Base-by-base conservation (phyloP, 2,113 vertebrate species). In the Gobiocypris rarus region DNA sequence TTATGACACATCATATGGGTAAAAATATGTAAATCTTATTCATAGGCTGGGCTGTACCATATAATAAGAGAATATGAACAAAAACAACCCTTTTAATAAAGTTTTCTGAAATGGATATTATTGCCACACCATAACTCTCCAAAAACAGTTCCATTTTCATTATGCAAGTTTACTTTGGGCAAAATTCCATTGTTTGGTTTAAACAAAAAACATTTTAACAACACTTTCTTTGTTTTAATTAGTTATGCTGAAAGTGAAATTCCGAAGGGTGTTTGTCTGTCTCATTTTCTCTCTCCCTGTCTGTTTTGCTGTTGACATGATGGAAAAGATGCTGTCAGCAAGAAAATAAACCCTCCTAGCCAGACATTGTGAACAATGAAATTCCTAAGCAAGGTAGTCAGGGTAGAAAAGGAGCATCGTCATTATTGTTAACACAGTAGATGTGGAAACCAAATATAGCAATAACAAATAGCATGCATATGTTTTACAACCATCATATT, bases 361-460 rank as follows among this genome's bases (percentile, higher is more conserved):
- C 86, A 74, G 85, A 77, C 83, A 81, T 78, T 61, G 76, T 76
- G 84, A 86, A 88, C 78, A 87, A 85, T 84, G 73, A 87, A 85
- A 86, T 86, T 86, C 78, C 83, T 82, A 77, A 82, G 50, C 31
- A 45, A 80, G 50, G 77, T 52, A 48, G 75, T 45, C 52, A 52
- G 75, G 24, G 48, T 22, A 5, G 74, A 56, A 22, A 56, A 22
- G 5, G 50, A 56, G 34, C 48, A 75, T 75, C 73, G 26, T 75
- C 48, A 75, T 56, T 28, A 56, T 75, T 75, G 26, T 75, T 56
- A 56, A 56, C 50, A 75, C 9, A 56, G 50, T 13, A 56, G 5
- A 22, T 56, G 56, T 76, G 28, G 28, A 10, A 54, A 56, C 52
- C 52, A 54, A 54, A 19, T 19, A 19, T 54, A 54, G 19, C 17